Evolutionary conservation across 2,113 vertebrate genomes (phyloP).

Genomic region (Sisor rabdophorus): DNA sequence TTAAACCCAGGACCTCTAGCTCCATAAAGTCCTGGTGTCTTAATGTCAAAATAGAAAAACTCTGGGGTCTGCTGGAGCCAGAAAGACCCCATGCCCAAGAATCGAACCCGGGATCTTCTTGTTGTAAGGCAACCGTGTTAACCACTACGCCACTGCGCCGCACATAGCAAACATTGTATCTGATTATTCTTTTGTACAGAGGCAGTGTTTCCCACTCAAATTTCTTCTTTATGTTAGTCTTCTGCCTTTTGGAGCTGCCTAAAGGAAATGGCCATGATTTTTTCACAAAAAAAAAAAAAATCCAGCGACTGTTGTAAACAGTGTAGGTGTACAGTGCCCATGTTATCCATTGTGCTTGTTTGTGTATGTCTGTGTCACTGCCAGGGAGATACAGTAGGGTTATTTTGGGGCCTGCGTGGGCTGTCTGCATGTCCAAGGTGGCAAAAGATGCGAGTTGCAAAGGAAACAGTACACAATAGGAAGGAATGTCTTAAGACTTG

Average conservation of each 20-base stretch:
- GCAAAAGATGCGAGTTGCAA: constrained; percentile 40
- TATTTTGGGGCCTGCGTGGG: constrained; percentile 42
- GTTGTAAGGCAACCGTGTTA: no score
- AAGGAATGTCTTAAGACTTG: constrained; percentile 36
- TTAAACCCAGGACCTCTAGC: no score
- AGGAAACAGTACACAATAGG: constrained; percentile 42
- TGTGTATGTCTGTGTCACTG: constrained; percentile 30
- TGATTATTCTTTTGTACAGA: background rate
- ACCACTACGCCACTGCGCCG: no score
- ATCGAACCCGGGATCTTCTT: no score
- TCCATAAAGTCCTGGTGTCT: no score
- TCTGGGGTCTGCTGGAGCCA: no score
- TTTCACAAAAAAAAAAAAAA: constrained; percentile 36
- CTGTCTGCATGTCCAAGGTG: constrained; percentile 39
- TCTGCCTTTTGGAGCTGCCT: constrained; percentile 24
- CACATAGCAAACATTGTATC: no score
- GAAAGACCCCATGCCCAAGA: no score
- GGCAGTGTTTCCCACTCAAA: background rate
- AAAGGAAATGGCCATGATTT: constrained; percentile 23
- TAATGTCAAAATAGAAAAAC: no score
- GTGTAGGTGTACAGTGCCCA: constrained; percentile 36
- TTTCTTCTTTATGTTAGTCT: background rate
- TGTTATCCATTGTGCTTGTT: constrained; percentile 39
- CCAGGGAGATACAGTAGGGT: constrained; percentile 22
- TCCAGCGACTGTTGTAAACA: constrained; percentile 37